Base-by-base conservation (phyloP, 2,797 vertebrate genomes). In the Rhynchonycteris naso region DNA sequence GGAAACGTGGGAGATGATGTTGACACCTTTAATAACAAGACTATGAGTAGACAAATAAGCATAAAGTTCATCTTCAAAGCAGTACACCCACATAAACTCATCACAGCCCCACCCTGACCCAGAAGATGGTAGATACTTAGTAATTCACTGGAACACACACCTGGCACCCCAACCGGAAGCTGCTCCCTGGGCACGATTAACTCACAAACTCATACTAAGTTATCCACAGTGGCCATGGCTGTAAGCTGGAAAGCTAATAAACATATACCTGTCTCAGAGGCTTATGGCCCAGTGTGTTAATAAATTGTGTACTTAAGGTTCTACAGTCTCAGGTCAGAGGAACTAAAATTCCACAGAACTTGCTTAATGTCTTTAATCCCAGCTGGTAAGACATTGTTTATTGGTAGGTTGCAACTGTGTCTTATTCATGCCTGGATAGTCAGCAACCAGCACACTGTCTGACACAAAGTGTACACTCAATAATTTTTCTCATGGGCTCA, bases 11-110 rank as follows among this genome's bases (percentile, higher is more conserved):
- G 72, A 90, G 84, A 84, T 91, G 90, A 87, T 96, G 96, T 97
- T 93, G 90, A 97, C 92, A 96, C 74, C 69, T 93, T 95, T 94
- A 96, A 97, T 96, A 93, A 81, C 95, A 97, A 95, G 88, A 72
- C 81, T 93, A 11, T 97, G 89, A 95, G 81, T 88, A 88, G 72
- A 94, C 88, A 90, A 91, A 91, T 58, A 95, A 52, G 87, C 93
- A 94, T 89, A 91, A 97, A 96, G 88, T 83, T 96, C 84, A 95
- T 90, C 95, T 96, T 96, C 94, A 96, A 97, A 97, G 86, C 83
- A 97, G 94, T 93, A 95, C 87, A 93, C 63, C 72, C 83, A 95
- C 30, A 68, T 88, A 80, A 95, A 94, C 30, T 93, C 54, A 69
- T 74, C 52, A 65, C 7, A 78, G 90, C 95, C 58, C 78, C 96